Evolutionary conservation across 2,888 invertebrate genomes (phyloP).

Genomic region (Arctia plantaginis): DNA sequence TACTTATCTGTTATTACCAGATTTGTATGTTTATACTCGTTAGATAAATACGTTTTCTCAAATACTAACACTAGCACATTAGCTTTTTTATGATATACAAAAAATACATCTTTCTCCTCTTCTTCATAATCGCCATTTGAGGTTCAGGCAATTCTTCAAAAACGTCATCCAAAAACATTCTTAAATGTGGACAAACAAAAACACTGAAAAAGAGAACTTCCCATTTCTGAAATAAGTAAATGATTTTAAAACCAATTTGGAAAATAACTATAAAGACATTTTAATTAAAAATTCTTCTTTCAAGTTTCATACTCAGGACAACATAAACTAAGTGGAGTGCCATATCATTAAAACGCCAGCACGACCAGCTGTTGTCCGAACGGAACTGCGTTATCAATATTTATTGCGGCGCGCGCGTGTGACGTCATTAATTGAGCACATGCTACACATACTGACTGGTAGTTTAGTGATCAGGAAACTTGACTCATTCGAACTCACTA

Average conservation of each 20-base stretch:
- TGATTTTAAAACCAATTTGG: not conserved
- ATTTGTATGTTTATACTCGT: no score
- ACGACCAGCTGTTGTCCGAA: constrained; percentile 41
- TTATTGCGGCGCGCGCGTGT: constrained; percentile 56
- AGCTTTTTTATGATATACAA: no score
- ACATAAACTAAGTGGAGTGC: constrained; percentile 25
- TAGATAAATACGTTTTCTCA: no score
- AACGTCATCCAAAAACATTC: not conserved
- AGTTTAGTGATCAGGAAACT: constrained; percentile 2
- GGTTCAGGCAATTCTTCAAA: no score
- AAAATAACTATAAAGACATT: not conserved
- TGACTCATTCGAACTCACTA: not conserved
- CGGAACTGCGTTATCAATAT: constrained; percentile 60
- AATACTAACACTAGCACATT: no score
- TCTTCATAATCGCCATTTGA: no score
- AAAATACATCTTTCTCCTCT: no score
- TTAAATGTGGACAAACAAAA: not conserved
- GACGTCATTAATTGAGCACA: constrained; percentile 59
- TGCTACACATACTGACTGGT: constrained; percentile 30
- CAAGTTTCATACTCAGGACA: constrained; percentile 26
- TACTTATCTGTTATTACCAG: no score
- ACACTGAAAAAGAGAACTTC: not conserved
- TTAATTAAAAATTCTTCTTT: not conserved
- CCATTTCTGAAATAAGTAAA: not conserved
- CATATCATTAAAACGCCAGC: constrained; percentile 33